Evolutionary conservation across 2,888 invertebrate genomes (phyloP), one percentile per base, ranked within the genome.

Genomic region (Sphaerophoria taeniata): DNA sequence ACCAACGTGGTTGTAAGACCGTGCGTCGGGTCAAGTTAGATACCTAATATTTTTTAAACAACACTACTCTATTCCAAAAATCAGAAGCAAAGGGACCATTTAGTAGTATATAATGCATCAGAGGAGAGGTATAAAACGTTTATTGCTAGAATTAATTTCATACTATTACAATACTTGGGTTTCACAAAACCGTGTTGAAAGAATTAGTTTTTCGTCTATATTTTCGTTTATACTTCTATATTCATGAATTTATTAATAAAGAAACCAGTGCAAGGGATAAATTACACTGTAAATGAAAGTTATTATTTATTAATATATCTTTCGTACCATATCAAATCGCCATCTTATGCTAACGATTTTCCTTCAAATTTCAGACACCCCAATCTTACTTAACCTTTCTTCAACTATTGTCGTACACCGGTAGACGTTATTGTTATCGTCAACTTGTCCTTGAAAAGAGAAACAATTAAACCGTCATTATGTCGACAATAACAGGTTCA

Each of bases 391-490:
- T 24, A 31, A 12, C 31, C 11, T 43, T 43, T 5, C 43, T 5
- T 43, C 12, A 9, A 43, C 3, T 16, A 58, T 34, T 56, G 47
- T 45, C 51, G 51, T 51, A 36, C 56, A 7, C 12, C 11, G 5
- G 39, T 31, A n/a, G n/a, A n/a, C n/a, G n/a, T n/a, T n/a, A 9
- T 61, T 31, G 7, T 49, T 16, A 14, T 65, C 65, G 34, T 53
- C 1, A 3, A 31, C 16, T 9, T 67, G 72, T 77, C 67, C 77
- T 76, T 82, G 53, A 67, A 60, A 53, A 61, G 39, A 47, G 49
- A 14, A 76, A 77, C 77, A 82, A 82, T 82, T 82, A 82, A 72
- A 67, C 33, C 77, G 60, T 55, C 82, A 82, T 82, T 82, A 82
- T 63, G 77, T 71, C 81, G 65, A 60, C 76, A 67, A 61, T 76